Evolutionary conservation across 2,113 vertebrate genomes (phyloP).

Genomic region (Maccullochella peelii): DNA sequence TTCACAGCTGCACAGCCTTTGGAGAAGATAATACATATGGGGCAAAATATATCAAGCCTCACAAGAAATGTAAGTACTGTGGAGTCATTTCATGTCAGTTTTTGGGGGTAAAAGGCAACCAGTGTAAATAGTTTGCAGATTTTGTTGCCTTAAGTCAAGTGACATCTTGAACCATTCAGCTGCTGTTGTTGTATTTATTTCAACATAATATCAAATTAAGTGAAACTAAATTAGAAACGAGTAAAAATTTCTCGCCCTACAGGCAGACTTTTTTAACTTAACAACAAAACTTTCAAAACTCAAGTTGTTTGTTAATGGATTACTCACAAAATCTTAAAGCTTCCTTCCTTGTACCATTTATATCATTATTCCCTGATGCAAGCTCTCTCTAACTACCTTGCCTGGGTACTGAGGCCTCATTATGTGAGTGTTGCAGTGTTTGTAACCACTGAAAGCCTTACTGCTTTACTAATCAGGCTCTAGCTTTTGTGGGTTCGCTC

Average conservation of each 20-base stretch:
- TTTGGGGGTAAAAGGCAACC: not conserved
- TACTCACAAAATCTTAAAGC: conserved; percentile 7
- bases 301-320: conserved; percentile 19
- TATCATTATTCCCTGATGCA: conserved; percentile 19
- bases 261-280: not conserved
- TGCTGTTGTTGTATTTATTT: not conserved
- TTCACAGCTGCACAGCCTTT: not conserved
- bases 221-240: not conserved
- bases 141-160: not conserved
- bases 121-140: not conserved
- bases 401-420: conserved; percentile 68
- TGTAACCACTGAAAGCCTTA: conserved; percentile 60
- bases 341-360: conserved; percentile 43
- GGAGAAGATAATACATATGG: not conserved
- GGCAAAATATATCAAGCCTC: not conserved
- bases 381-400: conserved; percentile 39
- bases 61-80: not conserved
- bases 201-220: not conserved
- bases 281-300: conserved; percentile 8
- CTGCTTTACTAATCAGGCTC: conserved; percentile 75
- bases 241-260: not conserved
- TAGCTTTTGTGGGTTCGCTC: conserved; percentile 66
- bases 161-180: not conserved
- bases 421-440: conserved; percentile 59
- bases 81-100: not conserved